Percentiles rank a stretch among this genome's conserved stretches.
phyloP scores from a whole-genome alignment of 2,797 vertebrate genomes.

The Megalops cyprinoides region DNA sequence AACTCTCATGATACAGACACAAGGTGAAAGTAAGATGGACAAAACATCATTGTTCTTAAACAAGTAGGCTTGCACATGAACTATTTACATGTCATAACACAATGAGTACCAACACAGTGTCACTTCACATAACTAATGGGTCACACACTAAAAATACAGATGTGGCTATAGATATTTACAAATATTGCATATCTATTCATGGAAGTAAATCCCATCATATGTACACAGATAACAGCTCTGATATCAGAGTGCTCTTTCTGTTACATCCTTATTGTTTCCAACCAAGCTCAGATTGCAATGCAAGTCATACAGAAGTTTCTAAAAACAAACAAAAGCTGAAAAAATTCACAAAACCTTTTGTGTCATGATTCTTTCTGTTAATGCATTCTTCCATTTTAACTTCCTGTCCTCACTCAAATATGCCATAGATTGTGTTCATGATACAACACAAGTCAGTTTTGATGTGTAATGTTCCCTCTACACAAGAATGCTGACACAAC shows the following conservation, averaged over 20 bases:
- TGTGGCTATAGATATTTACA: no score
- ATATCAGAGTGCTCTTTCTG: background rate
- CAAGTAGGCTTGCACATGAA: conserved; percentile 9
- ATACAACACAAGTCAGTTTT: background rate
- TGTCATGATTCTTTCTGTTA: conserved; percentile 8
- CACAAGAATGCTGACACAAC: background rate
- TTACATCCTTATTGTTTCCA: conserved; percentile 4
- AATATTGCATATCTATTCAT: background rate
- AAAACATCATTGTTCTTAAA: conserved; percentile 49
- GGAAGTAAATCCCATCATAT: background rate
- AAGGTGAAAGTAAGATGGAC: background rate
- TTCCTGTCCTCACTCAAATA: conserved; percentile 3
- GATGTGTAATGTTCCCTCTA: conserved; percentile 2
- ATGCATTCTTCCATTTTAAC: background rate
- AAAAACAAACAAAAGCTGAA: conserved; percentile 1
- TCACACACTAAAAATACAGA: no score
- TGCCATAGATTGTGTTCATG: conserved; percentile 8
- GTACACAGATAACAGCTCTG: conserved; percentile 12
- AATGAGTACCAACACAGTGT: no score
- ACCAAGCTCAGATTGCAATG: background rate
- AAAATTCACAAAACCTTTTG: background rate
- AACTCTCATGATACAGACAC: background rate
- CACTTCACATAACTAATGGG: no score
- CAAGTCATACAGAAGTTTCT: background rate
- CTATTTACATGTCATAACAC: no score